Percentiles rank a stretch among this genome's conserved stretches.
These are phyloP conservation scores for Ursus arctos DNA, from an alignment of 2,113 vertebrate genomes.

Conservation along the genomic window DNA sequence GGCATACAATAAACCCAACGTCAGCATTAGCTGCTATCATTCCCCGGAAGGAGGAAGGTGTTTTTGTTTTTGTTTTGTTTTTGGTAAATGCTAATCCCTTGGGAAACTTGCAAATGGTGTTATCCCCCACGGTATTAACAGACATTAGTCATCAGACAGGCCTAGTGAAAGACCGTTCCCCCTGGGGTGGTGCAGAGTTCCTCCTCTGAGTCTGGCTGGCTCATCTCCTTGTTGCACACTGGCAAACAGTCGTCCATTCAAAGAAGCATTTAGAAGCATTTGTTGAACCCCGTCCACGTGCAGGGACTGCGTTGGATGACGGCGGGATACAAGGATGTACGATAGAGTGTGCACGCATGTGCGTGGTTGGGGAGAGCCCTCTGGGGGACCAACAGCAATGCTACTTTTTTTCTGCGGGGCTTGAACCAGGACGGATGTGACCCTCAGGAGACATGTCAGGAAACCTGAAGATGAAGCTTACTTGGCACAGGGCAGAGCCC, in stretches of 20 bases:
- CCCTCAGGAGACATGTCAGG: neutral
- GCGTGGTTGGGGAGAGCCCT: neutral
- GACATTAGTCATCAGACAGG: neutral
- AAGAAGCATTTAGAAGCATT: neutral
- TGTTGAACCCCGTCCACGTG: neutral
- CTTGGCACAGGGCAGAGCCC: neutral
- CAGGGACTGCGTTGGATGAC: neutral
- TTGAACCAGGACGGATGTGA: neutral
- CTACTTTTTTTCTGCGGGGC: neutral
- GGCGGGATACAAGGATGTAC: neutral
- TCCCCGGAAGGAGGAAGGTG: neutral
- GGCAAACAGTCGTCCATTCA: neutral
- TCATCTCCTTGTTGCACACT: neutral
- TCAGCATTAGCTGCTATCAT: neutral
- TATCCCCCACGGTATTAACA: neutral
- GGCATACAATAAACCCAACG: neutral
- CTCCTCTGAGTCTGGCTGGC: neutral
- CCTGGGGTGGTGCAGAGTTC: neutral
- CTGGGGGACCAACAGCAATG: neutral
- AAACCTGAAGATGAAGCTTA: neutral
- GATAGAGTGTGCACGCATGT: neutral
- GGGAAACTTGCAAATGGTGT: neutral
- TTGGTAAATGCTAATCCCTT: neutral
- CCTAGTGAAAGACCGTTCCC: neutral
- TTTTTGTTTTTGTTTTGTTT: neutral